A percentile compares a stretch with the other conserved stretches of the same genome.
Evolutionary conservation across 1,140 invertebrate species (phyloP).

Genomic region (Calliphora vicina): DNA sequence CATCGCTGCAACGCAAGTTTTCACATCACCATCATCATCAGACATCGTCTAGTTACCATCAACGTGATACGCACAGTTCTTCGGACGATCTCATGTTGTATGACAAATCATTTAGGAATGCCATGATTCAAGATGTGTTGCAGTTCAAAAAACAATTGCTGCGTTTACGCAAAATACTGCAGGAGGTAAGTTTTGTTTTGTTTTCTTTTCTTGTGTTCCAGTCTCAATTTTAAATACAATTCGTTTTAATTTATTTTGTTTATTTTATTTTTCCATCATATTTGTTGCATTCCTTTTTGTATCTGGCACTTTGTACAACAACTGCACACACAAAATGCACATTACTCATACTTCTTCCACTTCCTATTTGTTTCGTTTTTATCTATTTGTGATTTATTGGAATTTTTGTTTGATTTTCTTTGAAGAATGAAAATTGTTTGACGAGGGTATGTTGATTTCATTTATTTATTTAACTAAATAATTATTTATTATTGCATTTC

Average conservation of each 20-base stretch:
- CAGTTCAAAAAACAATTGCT: slow-evolving; percentile 74
- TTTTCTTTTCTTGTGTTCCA: slow-evolving; percentile 18
- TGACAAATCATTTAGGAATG: slow-evolving; percentile 63
- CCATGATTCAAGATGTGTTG: slow-evolving; percentile 73
- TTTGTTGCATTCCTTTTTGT: not conserved
- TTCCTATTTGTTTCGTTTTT: not conserved
- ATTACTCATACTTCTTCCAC: slow-evolving; percentile 4
- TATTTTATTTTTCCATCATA: not conserved
- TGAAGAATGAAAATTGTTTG: slow-evolving; percentile 68
- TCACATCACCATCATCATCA: slow-evolving; percentile 19
- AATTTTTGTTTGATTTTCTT: slow-evolving; percentile 18
- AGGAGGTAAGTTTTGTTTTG: slow-evolving; percentile 65
- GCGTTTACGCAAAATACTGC: slow-evolving; percentile 71
- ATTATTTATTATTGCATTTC: not conserved
- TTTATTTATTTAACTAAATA: not conserved
- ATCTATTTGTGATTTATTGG: not conserved
- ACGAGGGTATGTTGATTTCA: slow-evolving; percentile 67
- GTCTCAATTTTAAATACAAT: not conserved
- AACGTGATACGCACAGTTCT: slow-evolving; percentile 57
- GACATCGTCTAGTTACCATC: not conserved
- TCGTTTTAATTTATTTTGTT: slow-evolving; percentile 20
- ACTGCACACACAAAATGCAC: slow-evolving; percentile 4
- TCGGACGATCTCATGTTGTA: slow-evolving; percentile 63
- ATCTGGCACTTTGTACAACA: slow-evolving; percentile 5
- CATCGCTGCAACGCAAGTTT: slow-evolving; percentile 27